Conservation (phyloP, 2,888 invertebrate genomes). For the Tethea ocularis region DNA sequence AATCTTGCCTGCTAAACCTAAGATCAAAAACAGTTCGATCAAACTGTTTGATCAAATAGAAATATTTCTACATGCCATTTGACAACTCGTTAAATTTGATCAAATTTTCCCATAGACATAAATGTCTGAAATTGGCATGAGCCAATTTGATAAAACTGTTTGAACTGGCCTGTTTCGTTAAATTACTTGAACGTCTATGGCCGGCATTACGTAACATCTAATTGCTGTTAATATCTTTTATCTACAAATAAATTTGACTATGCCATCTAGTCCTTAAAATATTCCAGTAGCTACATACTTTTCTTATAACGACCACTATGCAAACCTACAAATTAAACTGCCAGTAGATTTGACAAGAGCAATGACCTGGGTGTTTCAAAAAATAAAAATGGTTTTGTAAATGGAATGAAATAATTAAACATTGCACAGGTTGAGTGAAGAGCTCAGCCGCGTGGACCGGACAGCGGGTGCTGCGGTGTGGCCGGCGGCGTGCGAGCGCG, state of each 20-base stretch:
- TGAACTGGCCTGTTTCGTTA: too few species aligned
- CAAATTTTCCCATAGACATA: too few species aligned
- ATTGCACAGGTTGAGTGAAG: constrained; percentile 19
- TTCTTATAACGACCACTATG: background rate
- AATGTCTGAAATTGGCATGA: too few species aligned
- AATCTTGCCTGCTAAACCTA: background rate
- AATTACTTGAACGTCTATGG: too few species aligned
- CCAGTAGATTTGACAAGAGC: constrained; percentile 12
- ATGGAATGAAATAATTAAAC: constrained; percentile 38
- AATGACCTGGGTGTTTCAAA: constrained; percentile 24
- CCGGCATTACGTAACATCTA: background rate
- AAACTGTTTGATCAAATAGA: too few species aligned
- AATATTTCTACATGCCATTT: too few species aligned
- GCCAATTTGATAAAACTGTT: too few species aligned
- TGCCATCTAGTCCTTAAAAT: background rate
- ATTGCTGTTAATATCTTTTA: background rate
- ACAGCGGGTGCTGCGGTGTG: constrained; percentile 30
- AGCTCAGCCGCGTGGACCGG: constrained; percentile 12
- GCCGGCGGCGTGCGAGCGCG: constrained; percentile 22
- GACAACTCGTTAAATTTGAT: too few species aligned
- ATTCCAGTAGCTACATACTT: background rate
- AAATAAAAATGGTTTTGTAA: constrained; percentile 34
- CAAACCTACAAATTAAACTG: too few species aligned
- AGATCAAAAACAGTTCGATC: too few species aligned
- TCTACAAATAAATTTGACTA: background rate